A percentile compares a stretch with the other conserved stretches of the same genome.
Evolutionary conservation across 2,797 vertebrate species (phyloP).

Genomic region (Manis crassicaudata): DNA sequence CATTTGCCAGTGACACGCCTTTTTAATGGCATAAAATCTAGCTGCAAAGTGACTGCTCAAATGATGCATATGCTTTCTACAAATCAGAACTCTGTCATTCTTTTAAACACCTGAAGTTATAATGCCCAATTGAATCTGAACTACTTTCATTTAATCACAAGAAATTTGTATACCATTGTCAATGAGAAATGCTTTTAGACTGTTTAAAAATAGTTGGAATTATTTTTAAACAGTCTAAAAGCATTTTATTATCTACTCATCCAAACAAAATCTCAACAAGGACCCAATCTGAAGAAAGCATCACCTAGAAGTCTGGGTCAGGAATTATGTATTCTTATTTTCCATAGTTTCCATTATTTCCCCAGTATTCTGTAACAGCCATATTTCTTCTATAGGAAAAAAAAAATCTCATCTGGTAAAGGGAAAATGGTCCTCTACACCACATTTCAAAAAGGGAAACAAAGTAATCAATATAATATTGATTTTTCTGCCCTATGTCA

Average conservation of each 20-base stretch:
- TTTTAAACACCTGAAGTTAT: conserved; percentile 11
- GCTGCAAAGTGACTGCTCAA: background rate
- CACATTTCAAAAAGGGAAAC: too few species aligned
- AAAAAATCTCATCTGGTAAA: too few species aligned
- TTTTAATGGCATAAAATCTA: background rate
- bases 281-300: conserved; percentile 1
- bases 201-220: conserved; percentile 27
- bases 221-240: too few species aligned
- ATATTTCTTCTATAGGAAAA: too few species aligned
- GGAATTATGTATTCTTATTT: background rate
- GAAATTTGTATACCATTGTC: background rate
- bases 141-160: conserved; percentile 22
- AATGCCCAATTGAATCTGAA: background rate
- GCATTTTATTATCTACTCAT: background rate
- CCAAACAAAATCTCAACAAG: conserved; percentile 13
- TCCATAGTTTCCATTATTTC: too few species aligned
- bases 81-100: background rate
- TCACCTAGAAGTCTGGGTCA: conserved; percentile 30
- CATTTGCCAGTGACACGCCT: background rate
- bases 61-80: background rate
- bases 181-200: background rate
- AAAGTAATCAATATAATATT: too few species aligned
- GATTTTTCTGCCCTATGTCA: too few species aligned
- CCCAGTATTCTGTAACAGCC: too few species aligned
- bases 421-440: too few species aligned